Base-by-base conservation (phyloP, 2,888 invertebrate genomes). In the Dexiosoma caninum region DNA sequence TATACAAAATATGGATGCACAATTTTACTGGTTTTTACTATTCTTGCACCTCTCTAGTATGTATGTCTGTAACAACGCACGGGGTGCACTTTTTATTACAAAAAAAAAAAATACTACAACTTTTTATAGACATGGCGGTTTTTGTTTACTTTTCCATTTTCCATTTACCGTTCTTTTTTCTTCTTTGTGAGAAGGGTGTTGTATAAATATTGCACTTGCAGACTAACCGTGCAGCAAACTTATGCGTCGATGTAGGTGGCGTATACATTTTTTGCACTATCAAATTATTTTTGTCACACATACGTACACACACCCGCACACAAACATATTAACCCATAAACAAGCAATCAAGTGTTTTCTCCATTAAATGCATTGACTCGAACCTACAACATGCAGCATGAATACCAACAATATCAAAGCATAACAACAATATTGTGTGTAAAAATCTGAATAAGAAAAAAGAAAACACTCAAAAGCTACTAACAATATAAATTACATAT, bases 361-460 rank as follows among this genome's bases (percentile, higher is more conserved):
- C 37, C 53, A 72, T 76, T 76, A 76, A 67, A 76, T 72, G 44
- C 59, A 80, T 60, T 67, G 59, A 49, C 71, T 71, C 53, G 67
- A 71, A 57, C 62, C 32, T 70, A 44, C 64, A 71, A 69, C 70
- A 75, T 71, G 64, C 60, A 75, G 62, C 64, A 70, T 16, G 57
- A 55, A 75, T 51, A 37, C 53, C 55, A 78, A 53, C 53, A 62
- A 51, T 59, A 60, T 60, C 4, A 51, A 60, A 57, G 40, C 51
- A 74, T 51, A 57, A 80, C 53, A 9, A 42, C 69, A 57, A 49
- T 62, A 27, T 55, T 27, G 37, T 75, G 21, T 57, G 23, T 21
- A 44, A 55, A 71, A 64, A 71, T 46, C 71, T 42, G 44, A 12
- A 44, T 35, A 53, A 7, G 30, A 69, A 51, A 37, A 72, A n/a